phyloP scores from a whole-genome alignment of 2,888 invertebrate species.

The Brachynemurus nebulosus region DNA sequence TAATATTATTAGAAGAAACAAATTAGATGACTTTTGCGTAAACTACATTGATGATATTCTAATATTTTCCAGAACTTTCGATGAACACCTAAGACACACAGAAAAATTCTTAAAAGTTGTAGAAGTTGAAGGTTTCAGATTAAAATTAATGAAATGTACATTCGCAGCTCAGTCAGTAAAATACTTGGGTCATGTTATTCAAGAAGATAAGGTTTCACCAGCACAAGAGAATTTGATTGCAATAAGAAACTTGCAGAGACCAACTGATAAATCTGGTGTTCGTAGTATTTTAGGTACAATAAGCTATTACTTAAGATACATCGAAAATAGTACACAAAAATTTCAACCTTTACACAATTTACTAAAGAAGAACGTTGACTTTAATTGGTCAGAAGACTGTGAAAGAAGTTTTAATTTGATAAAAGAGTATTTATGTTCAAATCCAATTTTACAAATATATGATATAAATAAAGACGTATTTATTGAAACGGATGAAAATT shows the following conservation, averaged over 20 bases:
- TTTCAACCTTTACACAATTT: constrained; percentile 10
- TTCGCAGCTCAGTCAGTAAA: constrained; percentile 8
- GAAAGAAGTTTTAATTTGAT: constrained; percentile 13
- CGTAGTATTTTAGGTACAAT: not conserved
- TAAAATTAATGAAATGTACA: constrained; percentile 13
- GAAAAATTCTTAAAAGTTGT: constrained; percentile 6
- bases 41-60: constrained; percentile 21
- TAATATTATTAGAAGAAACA: constrained; percentile 16
- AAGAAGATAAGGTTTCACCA: constrained; percentile 6
- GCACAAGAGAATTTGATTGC: constrained; percentile 16
- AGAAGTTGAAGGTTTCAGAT: constrained; percentile 12
- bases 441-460: constrained; percentile 17
- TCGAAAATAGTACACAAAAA: constrained; percentile 2
- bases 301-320: not conserved
- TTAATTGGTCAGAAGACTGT: constrained; percentile 16
- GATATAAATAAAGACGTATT: constrained; percentile 13
- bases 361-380: constrained; percentile 8
- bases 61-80: constrained; percentile 17
- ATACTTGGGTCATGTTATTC: constrained; percentile 8
- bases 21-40: constrained; percentile 15
- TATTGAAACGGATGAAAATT: constrained; percentile 17
- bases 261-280: not conserved
- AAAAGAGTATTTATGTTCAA: constrained; percentile 17
- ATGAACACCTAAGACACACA: constrained; percentile 14
- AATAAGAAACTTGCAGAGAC: constrained; percentile 11